A percentile compares a stretch with the other conserved stretches of the same genome.
phyloP scores from a whole-genome alignment of 2,888 invertebrate species.

The Diadegma fenestrale region DNA sequence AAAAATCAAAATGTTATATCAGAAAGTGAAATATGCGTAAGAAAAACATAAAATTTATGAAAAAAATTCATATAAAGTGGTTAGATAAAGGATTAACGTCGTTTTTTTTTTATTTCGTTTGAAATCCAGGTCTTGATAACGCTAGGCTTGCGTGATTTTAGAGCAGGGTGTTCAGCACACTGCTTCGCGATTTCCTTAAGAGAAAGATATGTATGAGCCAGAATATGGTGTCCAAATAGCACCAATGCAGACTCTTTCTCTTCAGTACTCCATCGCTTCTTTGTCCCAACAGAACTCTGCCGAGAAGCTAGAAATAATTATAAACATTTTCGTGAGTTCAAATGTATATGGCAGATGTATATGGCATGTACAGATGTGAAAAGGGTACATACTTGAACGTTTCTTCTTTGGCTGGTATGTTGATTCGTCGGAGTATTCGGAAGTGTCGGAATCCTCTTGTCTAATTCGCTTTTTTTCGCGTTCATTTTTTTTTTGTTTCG shows the following conservation, averaged over 20 bases:
- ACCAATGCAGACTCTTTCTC: background rate
- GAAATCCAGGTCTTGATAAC: conserved; percentile 6
- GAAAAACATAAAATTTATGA: too few species aligned
- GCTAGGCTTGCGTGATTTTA: background rate
- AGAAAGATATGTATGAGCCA: background rate
- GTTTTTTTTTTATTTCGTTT: background rate
- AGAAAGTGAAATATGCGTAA: too few species aligned
- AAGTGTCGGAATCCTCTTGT: background rate
- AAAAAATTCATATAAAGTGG: too few species aligned
- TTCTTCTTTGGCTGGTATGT: background rate
- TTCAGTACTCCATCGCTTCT: background rate
- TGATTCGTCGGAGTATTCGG: background rate
- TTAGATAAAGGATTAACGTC: background rate
- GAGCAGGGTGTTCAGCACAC: background rate
- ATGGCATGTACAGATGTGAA: background rate
- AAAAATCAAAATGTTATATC: too few species aligned
- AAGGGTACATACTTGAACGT: background rate
- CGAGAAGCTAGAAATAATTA: background rate
- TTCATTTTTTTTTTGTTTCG: background rate
- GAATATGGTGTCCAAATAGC: background rate
- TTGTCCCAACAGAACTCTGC: background rate
- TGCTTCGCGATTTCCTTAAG: background rate
- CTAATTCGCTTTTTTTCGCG: too few species aligned
- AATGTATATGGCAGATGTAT: background rate
- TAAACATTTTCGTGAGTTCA: background rate